A percentile compares a stretch with the other conserved stretches of the same genome.
phyloP scores from a whole-genome alignment of 2,888 invertebrate genomes.

The Neoaliturus tenellus region DNA sequence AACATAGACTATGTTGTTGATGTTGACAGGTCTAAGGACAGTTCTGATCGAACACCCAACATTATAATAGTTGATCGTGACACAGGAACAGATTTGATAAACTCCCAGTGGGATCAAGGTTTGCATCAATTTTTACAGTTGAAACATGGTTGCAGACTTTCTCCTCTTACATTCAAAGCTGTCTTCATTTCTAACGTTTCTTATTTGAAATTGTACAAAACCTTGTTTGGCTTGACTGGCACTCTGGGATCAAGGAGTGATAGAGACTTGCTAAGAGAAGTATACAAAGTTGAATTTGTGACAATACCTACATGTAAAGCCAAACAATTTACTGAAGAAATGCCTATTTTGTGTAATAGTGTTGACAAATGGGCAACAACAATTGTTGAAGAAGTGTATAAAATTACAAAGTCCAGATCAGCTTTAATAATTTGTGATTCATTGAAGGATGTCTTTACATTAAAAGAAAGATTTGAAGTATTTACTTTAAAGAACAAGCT shows the following conservation, averaged over 20 bases:
- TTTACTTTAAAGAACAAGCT: background rate
- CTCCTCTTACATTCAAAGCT: constrained; percentile 69
- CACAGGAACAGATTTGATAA: constrained; percentile 70
- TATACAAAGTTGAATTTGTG: constrained; percentile 69
- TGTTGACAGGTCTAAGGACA: constrained; percentile 66
- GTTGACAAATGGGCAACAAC: background rate
- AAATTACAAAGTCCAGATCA: constrained; percentile 64
- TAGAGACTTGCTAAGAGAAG: constrained; percentile 67
- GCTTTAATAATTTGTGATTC: constrained; percentile 69
- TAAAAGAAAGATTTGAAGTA: constrained; percentile 54
- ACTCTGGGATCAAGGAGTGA: constrained; percentile 70
- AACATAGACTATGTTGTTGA: constrained; percentile 69
- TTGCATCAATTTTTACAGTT: constrained; percentile 72
- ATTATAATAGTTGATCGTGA: constrained; percentile 69
- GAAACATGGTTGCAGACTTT: constrained; percentile 70
- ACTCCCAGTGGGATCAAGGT: constrained; percentile 71
- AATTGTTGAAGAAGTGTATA: constrained; percentile 2
- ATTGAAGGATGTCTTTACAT: constrained; percentile 62
- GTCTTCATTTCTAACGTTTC: constrained; percentile 71
- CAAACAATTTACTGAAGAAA: constrained; percentile 66
- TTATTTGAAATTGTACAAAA: constrained; percentile 67
- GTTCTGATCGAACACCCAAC: constrained; percentile 63
- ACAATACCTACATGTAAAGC: constrained; percentile 69
- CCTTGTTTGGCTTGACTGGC: constrained; percentile 71
- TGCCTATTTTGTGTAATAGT: constrained; percentile 58